Percentiles rank a stretch among this genome's conserved stretches.
Evolutionary conservation across 1,140 invertebrate species (phyloP).

Genomic region (Polyergus mexicanus): DNA sequence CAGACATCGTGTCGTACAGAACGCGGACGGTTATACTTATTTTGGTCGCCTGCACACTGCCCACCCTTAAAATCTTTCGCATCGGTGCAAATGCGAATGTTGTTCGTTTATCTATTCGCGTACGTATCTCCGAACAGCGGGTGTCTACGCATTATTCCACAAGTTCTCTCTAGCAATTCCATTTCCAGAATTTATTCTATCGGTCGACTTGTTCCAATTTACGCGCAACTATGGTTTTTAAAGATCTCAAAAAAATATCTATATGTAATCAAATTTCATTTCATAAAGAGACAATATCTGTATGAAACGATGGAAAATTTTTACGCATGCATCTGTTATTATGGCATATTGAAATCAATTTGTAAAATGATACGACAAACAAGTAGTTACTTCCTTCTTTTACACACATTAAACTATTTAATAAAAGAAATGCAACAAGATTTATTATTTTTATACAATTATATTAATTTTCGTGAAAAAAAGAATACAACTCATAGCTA

Average conservation of each 20-base stretch:
- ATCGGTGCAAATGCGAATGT: conserved; percentile 50
- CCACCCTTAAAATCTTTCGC: conserved; percentile 75
- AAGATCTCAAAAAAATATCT: background rate
- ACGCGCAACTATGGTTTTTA: background rate
- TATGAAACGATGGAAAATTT: background rate
- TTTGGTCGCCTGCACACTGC: conserved; percentile 62
- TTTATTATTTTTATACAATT: too few relatives aligned
- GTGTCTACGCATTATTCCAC: conserved; percentile 53
- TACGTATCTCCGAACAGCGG: conserved; percentile 53
- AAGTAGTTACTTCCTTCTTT: too few relatives aligned
- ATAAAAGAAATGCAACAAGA: too few relatives aligned
- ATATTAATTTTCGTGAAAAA: background rate
- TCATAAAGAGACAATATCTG: background rate
- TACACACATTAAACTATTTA: too few relatives aligned
- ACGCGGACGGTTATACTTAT: conserved; percentile 57
- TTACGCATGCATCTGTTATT: too few relatives aligned
- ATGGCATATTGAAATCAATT: too few relatives aligned
- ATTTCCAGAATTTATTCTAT: conserved; percentile 41
- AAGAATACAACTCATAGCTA: background rate
- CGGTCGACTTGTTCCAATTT: background rate
- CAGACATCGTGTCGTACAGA: conserved; percentile 48
- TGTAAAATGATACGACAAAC: too few relatives aligned
- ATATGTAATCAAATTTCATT: background rate
- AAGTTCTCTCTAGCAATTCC: conserved; percentile 52
- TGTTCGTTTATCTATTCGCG: conserved; percentile 63